Percentiles rank a stretch among this genome's conserved stretches.
Evolutionary conservation across 2,113 vertebrate species (phyloP).

Genomic region (Oryzias melastigma): DNA sequence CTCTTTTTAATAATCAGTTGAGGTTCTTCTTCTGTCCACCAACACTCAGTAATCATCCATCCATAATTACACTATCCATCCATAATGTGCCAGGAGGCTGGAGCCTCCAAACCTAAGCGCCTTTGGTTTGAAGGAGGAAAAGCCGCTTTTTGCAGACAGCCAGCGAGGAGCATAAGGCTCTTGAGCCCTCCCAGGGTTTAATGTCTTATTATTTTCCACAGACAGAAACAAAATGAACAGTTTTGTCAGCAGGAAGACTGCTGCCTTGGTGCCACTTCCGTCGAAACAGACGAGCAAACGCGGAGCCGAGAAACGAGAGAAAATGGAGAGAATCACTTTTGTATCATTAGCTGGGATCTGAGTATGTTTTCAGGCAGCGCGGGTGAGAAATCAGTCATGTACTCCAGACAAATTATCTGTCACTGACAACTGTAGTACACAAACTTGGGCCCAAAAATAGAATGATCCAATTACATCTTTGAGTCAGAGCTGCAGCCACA

Average conservation of each 20-base stretch:
- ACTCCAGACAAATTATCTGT: conserved; percentile 24
- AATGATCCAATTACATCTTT: conserved; percentile 47
- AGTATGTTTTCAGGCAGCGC: conserved; percentile 19
- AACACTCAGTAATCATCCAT: conserved; percentile 42
- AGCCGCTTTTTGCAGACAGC: conserved; percentile 54
- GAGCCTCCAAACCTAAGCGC: conserved; percentile 51
- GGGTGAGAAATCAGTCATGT: conserved; percentile 10
- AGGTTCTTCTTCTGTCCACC: conserved; percentile 57
- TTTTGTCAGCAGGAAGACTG: conserved; percentile 53
- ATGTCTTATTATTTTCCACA: conserved; percentile 70
- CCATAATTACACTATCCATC: conserved; percentile 24
- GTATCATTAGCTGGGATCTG: conserved; percentile 30
- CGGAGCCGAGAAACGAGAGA: conserved; percentile 18
- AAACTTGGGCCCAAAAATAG: conserved; percentile 39
- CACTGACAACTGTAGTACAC: conserved; percentile 12
- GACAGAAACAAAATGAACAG: conserved; percentile 55
- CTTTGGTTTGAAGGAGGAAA: conserved; percentile 52
- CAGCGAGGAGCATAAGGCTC: conserved; percentile 59
- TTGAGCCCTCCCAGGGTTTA: conserved; percentile 64
- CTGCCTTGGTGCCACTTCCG: conserved; percentile 50
- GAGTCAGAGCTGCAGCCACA: conserved; percentile 8
- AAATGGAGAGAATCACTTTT: conserved; percentile 19
- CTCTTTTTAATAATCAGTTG: conserved; percentile 59
- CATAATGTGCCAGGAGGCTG: conserved; percentile 62
- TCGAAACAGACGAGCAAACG: conserved; percentile 7